Evolutionary conservation across 2,113 vertebrate species (phyloP).

Genomic region (Oncorhynchus kisutch): DNA sequence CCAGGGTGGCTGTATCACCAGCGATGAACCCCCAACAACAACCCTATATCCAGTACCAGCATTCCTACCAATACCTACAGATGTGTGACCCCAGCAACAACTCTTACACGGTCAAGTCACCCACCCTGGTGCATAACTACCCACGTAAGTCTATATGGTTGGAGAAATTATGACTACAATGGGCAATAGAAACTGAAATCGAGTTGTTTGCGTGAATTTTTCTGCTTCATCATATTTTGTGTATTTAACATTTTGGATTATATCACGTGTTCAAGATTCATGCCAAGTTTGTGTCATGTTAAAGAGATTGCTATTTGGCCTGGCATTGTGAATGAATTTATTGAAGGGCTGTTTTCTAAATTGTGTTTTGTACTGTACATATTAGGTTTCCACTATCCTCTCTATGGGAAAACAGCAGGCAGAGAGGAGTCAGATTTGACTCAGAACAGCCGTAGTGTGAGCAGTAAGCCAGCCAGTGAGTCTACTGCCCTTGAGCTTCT

Average conservation of each 20-base stretch:
- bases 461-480: slow-evolving; percentile 82
- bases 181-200: not conserved
- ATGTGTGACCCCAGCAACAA: slow-evolving; percentile 90
- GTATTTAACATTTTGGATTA: no score
- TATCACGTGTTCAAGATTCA: not conserved
- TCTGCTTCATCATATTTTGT: no score
- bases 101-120: slow-evolving; percentile 91
- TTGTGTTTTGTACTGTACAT: slow-evolving; percentile 5
- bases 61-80: slow-evolving; percentile 92
- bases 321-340: no score
- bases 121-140: slow-evolving; percentile 93
- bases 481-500: slow-evolving; percentile 90
- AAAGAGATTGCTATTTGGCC: no score
- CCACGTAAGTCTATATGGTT: slow-evolving; percentile 78
- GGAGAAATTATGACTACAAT: not conserved
- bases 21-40: slow-evolving; percentile 93
- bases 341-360: not conserved
- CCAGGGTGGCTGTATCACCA: slow-evolving; percentile 86
- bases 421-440: slow-evolving; percentile 92
- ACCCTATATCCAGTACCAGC: slow-evolving; percentile 95
- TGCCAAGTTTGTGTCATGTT: not conserved
- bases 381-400: slow-evolving; percentile 93
- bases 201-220: no score
- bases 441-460: slow-evolving; percentile 81
- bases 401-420: slow-evolving; percentile 97